A percentile compares a stretch with the other conserved stretches of the same genome.
These are phyloP conservation scores for Coryphaenoides rupestris DNA, from an alignment of 2,113 vertebrate genomes.

Conservation along the genomic window DNA sequence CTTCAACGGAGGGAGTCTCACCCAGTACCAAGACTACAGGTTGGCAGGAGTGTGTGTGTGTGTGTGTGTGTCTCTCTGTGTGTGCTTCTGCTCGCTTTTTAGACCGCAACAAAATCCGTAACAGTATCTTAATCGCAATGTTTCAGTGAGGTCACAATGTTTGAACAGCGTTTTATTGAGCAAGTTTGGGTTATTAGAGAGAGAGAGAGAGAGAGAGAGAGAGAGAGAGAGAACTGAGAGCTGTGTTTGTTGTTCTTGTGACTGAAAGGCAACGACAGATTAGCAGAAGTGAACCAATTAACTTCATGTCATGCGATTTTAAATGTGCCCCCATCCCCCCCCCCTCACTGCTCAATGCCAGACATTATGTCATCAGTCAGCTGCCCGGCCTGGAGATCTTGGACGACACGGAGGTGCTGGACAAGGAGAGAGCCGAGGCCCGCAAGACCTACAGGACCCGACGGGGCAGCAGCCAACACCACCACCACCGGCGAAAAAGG, in stretches of 20 bases:
- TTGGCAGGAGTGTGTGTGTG: constrained; percentile 38
- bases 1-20: constrained; percentile 74
- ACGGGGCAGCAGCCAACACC: too few relatives aligned
- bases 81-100: neutral
- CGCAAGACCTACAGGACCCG: constrained; percentile 66
- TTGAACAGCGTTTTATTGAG: neutral
- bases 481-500: constrained; percentile 47
- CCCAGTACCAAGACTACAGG: constrained; percentile 74
- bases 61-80: neutral
- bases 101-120: neutral
- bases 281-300: neutral
- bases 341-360: constrained; percentile 13
- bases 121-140: neutral
- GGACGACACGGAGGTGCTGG: constrained; percentile 73
- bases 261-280: neutral
- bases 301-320: neutral
- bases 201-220: neutral
- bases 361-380: constrained; percentile 76
- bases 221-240: neutral
- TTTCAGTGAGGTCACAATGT: neutral
- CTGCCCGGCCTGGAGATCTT: constrained; percentile 68
- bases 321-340: too few relatives aligned
- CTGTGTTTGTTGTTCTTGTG: neutral
- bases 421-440: constrained; percentile 64
- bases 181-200: neutral